Percentiles rank a stretch among this genome's conserved stretches.
phyloP scores from a whole-genome alignment of 2,797 vertebrate species.

The Semaprochilodus insignis region DNA sequence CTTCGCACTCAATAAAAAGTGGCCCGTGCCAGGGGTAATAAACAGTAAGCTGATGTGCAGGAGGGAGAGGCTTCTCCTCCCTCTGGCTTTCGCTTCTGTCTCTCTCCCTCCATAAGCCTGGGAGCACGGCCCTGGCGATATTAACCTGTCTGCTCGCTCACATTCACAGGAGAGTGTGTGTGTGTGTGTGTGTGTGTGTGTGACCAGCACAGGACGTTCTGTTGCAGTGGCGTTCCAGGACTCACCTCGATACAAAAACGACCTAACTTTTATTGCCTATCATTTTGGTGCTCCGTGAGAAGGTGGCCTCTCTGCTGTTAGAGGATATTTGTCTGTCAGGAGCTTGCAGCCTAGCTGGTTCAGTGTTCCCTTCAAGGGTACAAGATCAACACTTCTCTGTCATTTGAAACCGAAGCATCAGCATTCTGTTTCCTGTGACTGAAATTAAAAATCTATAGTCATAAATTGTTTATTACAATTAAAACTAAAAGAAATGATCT shows the following conservation, averaged over 20 bases:
- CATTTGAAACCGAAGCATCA: too few species aligned
- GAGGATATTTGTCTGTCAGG: constrained; percentile 1
- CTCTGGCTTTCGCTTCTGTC: constrained; percentile 30
- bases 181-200: not conserved
- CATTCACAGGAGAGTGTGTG: constrained; percentile 20
- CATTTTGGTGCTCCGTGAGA: not conserved
- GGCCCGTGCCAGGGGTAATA: constrained; percentile 56
- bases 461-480: too few species aligned
- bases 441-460: too few species aligned
- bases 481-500: too few species aligned
- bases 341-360: not conserved
- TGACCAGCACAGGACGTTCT: constrained; percentile 15
- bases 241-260: constrained; percentile 32
- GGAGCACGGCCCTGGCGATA: constrained; percentile 34
- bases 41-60: constrained; percentile 46
- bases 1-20: constrained; percentile 57
- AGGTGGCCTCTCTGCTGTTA: not conserved
- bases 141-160: constrained; percentile 41
- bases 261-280: constrained; percentile 12
- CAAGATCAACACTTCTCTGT: not conserved
- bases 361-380: not conserved
- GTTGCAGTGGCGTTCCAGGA: not conserved
- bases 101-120: constrained; percentile 6
- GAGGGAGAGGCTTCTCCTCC: constrained; percentile 24
- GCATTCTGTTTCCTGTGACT: too few species aligned